Evolutionary conservation across 2,113 vertebrate species (phyloP), one percentile per base, ranked within the genome.

Genomic region (Apeltes quadracus): DNA sequence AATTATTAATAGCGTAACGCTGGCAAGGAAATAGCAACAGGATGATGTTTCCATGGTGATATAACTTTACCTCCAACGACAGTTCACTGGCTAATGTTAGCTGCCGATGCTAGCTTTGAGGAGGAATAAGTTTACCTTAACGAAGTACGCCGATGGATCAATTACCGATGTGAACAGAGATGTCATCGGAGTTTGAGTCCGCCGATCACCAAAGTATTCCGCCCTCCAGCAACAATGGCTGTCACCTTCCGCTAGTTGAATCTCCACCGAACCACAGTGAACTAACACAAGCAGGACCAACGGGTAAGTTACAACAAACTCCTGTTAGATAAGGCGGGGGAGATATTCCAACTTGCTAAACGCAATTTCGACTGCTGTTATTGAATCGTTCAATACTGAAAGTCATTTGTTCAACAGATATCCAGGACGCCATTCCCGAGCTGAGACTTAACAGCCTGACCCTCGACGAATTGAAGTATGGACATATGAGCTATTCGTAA

Each of bases 21-120:
- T 20, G 20, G 54, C 39, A 18, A 41, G 15, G 27, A 46, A 1
- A 27, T 76, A 41, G 66, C 53, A 1, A 16, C 32, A 18, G 3
- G 36, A 76, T 54, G 44, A 4, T 29, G 90, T 91, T 88, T 76
- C 84, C 84, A 91, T 87, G 82, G 88, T 78, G 71, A 88, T 75
- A 36, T 11, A 69, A 61, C 54, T 61, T 75, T 44, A 23, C 50
- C 10, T 12, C 25, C 14, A 56, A 56, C 20, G n/a, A 39, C 5
- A 44, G 6, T 1, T 36, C 12, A 39, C 11, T 38, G 56, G n/a
- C 13, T 39, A 58, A 3, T 8, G 41, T n/a, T 46, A 61, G 38
- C 58, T 11, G 18, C 6, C 55, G 14, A 36, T 34, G 12, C 63
- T 81, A 38, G 18, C 56, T 23, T 68, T 14, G 14, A 9, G 22